phyloP scores from a whole-genome alignment of 1,140 invertebrate species.

The Bombus soroeensis region DNA sequence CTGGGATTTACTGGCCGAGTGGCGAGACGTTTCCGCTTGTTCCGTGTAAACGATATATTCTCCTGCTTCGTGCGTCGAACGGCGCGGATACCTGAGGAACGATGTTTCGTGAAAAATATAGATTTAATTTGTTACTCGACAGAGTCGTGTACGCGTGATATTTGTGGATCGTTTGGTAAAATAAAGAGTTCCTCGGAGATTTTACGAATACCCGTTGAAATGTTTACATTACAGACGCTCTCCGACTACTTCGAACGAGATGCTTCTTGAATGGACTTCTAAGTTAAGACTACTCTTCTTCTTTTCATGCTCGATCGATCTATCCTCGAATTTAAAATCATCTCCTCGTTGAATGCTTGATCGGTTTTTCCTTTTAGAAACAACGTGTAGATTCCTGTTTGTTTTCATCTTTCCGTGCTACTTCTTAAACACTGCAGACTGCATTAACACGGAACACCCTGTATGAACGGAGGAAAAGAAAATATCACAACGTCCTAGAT shows the following conservation, averaged over 20 bases:
- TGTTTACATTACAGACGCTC: neutral
- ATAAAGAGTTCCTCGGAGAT: neutral
- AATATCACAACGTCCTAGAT: neutral
- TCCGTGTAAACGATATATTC: neutral
- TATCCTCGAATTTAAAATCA: neutral
- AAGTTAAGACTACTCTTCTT: neutral
- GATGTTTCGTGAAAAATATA: neutral
- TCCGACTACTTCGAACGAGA: neutral
- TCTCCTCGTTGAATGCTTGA: neutral
- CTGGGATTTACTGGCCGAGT: neutral
- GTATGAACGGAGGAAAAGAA: too few species aligned
- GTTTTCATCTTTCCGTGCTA: neutral
- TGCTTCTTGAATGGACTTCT: constrained; percentile 3
- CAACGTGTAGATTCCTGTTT: neutral
- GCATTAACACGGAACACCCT: too few species aligned
- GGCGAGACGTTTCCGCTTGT: neutral
- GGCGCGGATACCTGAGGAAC: neutral
- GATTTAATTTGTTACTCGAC: neutral
- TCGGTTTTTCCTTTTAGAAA: neutral
- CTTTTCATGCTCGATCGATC: neutral
- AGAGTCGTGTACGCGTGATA: neutral
- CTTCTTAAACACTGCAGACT: neutral
- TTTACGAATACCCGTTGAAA: neutral
- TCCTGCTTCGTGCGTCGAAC: neutral
- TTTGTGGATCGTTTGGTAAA: neutral